Evolutionary conservation across 2,888 invertebrate genomes (phyloP).

Genomic region (Dasysyrphus albostriatus): DNA sequence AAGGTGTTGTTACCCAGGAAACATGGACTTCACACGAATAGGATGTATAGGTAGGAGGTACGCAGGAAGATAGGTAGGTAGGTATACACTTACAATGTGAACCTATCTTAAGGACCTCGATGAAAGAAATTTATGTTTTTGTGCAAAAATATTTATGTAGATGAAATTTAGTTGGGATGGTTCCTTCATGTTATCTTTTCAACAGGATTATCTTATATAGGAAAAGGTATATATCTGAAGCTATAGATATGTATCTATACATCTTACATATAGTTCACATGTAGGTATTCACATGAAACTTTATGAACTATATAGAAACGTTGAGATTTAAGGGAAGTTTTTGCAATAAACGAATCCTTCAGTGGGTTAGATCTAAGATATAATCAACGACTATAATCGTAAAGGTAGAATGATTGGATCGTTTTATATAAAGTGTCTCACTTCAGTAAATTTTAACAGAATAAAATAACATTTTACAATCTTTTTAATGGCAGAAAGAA

Average conservation of each 20-base stretch:
- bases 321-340: conserved; percentile 4
- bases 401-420: conserved; percentile 17
- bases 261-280: too few species aligned
- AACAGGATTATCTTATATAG: conserved; percentile 21
- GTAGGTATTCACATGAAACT: background rate
- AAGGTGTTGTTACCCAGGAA: conserved; percentile 14
- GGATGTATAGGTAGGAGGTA: background rate
- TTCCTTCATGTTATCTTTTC: conserved; percentile 45
- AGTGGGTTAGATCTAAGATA: background rate
- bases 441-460: conserved; percentile 13
- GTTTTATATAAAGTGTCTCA: conserved; percentile 7
- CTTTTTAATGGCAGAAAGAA: background rate
- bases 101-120: conserved; percentile 10
- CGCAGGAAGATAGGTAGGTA: too few species aligned
- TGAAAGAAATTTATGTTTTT: conserved; percentile 23
- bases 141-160: conserved; percentile 22
- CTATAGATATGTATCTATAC: background rate
- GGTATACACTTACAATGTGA: background rate
- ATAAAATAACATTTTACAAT: background rate
- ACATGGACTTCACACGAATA: conserved; percentile 21
- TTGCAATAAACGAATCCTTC: conserved; percentile 20
- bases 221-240: background rate
- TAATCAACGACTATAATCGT: conserved; percentile 24
- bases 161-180: conserved; percentile 24
- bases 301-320: conserved; percentile 10